These are phyloP conservation scores for Amyelois transitella DNA, from an alignment of 1,140 invertebrate genomes.

Conservation along the genomic window DNA sequence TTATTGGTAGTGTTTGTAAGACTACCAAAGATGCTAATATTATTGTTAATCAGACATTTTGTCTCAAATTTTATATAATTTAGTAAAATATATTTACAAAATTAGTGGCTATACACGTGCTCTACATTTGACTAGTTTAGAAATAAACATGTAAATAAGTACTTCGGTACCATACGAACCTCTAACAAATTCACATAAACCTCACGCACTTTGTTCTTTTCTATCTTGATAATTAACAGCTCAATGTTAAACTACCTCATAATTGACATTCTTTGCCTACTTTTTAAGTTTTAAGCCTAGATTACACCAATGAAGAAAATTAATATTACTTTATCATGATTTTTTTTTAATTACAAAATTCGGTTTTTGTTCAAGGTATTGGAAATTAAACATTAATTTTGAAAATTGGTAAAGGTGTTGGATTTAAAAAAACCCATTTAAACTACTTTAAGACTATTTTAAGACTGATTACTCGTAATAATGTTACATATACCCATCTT, in stretches of 20 bases:
- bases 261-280: conserved; percentile 21
- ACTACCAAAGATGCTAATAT: neutral
- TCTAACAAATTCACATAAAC: neutral
- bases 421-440: too few relatives aligned
- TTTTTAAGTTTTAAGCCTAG: conserved; percentile 12
- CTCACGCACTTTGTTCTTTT: neutral
- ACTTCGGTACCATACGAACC: neutral
- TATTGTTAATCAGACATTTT: neutral
- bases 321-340: neutral
- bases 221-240: conserved; percentile 5
- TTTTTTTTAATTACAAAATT: too few relatives aligned
- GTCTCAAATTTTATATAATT: neutral
- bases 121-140: conserved; percentile 6
- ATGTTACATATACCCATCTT: too few relatives aligned
- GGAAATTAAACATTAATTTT: too few relatives aligned
- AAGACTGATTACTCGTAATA: too few relatives aligned
- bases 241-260: conserved; percentile 44
- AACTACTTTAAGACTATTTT: too few relatives aligned
- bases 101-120: conserved; percentile 4
- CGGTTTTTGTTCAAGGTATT: too few relatives aligned
- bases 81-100: neutral
- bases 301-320: neutral
- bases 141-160: neutral
- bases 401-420: too few relatives aligned
- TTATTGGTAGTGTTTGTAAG: neutral